Base-by-base conservation (phyloP, 2,888 invertebrate species). In the Plemyria rubiginata region DNA sequence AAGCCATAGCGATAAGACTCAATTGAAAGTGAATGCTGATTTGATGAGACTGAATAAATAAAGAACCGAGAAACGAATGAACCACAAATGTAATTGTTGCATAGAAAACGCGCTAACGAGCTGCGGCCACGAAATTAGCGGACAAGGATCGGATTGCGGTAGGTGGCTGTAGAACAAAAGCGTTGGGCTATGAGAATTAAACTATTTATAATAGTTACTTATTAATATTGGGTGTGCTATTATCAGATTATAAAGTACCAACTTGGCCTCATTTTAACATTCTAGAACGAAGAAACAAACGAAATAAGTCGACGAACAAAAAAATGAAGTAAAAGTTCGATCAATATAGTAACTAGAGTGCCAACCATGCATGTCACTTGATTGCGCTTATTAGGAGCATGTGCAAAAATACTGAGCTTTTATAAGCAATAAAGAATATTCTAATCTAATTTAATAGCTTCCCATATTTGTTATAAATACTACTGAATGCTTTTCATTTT, bases 31-130 rank as follows among this genome's bases (percentile, higher is more conserved):
- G 22, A 58, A 45, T 22, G 13, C 32, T 12, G 51, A 52, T 55
- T 28, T 38, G 36, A 55, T 38, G 48, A 54, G 60, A 61, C 65
- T 46, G 62, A 65, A 66, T 62, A 68, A 72, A 71, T 66, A 73
- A 68, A 62, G 40, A 51, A 51, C n/a, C 41, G 29, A 62, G 52
- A 48, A 59, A 48, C 56, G 57, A 61, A 60, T 60, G 65, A 48
- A 60, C 65, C 65, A 54, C 65, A 57, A 41, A 55, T 59, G 82
- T 85, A 85, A 85, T 85, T 85, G 85, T 84, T 85, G 82, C 82
- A 79, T 80, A 70, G 80, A 63, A 80, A 81, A 79, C 80, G 71
- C 74, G 75, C 81, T 85, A 85, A 85, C 85, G 86, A 85, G 84
- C 61, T 66, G 61, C 59, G 65, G 70, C 65, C 53, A 57, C 53